Base-by-base conservation (phyloP, 2,797 vertebrate species). In the Synanceia verrucosa region DNA sequence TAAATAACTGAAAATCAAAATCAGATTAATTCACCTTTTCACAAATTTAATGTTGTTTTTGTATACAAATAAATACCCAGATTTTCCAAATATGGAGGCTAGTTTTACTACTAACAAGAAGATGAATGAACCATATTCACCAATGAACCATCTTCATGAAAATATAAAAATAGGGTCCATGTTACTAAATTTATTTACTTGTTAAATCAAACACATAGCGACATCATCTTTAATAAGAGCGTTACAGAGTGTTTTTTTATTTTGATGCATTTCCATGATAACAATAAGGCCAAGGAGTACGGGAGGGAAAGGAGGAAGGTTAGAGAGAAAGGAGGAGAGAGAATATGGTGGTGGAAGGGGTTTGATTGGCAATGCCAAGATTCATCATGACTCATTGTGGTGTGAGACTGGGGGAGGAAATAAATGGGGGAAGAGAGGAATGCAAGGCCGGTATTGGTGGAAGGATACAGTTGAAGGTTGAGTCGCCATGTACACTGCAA, bases 231-330 rank as follows among this genome's bases (percentile, higher is more conserved):
- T n/a, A n/a, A n/a, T n/a, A n/a, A n/a, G n/a, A n/a, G n/a, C n/a
- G n/a, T n/a, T n/a, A n/a, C n/a, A n/a, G n/a, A n/a, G n/a, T n/a
- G n/a, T n/a, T n/a, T n/a, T 71, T 83, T 77, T 78, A 77, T 82
- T 88, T 86, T 26, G 10, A 29, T 60, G 28, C 6, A 87, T 93
- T 93, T 89, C 90, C 86, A 91, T 89, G 78, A 66, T 53, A 63
- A 79, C 69, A 79, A 81, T 70, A 77, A 88, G 68, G 76, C 72
- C 69, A 72, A 69, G 57, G 71, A 61, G 33, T 60, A 82, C 34
- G 68, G 73, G 76, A 14, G 39, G 77, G 67, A 70, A 73, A 73
- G 68, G 2, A 57, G 50, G 21, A 53, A 57, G 26, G 37, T 57
- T 68, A 34, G 9, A 70, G 66, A 76, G 65, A 47, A 79, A 66